Percentiles rank a stretch among this genome's conserved stretches.
These are phyloP conservation scores for Auanema freiburgensis DNA, from an alignment of 2,888 invertebrate genomes.

Conservation along the genomic window DNA sequence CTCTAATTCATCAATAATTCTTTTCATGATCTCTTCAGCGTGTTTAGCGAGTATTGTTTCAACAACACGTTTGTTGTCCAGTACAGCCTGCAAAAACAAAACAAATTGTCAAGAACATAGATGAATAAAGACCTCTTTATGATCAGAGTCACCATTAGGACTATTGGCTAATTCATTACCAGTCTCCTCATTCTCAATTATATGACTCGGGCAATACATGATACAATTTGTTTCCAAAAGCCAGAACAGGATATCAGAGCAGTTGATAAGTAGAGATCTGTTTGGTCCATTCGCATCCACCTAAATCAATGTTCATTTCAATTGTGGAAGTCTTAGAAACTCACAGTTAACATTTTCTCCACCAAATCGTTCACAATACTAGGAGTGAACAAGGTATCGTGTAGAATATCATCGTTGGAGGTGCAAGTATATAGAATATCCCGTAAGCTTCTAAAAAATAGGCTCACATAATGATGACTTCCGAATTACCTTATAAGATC, in stretches of 20 bases:
- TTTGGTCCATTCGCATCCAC: not conserved
- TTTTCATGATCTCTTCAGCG: conserved; percentile 13
- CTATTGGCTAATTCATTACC: no score
- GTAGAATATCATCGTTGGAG: conserved; percentile 24
- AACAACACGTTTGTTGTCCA: no score
- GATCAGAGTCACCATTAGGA: no score
- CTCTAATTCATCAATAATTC: conserved; percentile 21
- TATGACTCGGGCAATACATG: conserved; percentile 5
- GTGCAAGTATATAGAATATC: conserved; percentile 29
- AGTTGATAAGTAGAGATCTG: conserved; percentile 6
- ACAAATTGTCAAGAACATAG: no score
- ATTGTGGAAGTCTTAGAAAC: not conserved
- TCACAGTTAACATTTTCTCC: conserved; percentile 14
- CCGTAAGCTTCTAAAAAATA: conserved; percentile 23
- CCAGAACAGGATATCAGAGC: conserved; percentile 20
- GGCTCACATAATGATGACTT: not conserved
- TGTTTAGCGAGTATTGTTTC: no score
- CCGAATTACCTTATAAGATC: conserved; percentile 25
- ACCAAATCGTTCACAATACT: conserved; percentile 6
- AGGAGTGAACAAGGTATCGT: conserved; percentile 15
- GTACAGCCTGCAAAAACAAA: no score
- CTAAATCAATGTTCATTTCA: not conserved
- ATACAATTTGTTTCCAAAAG: conserved; percentile 12
- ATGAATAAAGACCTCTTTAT: no score
- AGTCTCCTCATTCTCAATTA: conserved; percentile 3